Percentiles rank a stretch among this genome's conserved stretches.
Evolutionary conservation across 2,888 invertebrate species (phyloP).

Genomic region (Dilophus febrilis): DNA sequence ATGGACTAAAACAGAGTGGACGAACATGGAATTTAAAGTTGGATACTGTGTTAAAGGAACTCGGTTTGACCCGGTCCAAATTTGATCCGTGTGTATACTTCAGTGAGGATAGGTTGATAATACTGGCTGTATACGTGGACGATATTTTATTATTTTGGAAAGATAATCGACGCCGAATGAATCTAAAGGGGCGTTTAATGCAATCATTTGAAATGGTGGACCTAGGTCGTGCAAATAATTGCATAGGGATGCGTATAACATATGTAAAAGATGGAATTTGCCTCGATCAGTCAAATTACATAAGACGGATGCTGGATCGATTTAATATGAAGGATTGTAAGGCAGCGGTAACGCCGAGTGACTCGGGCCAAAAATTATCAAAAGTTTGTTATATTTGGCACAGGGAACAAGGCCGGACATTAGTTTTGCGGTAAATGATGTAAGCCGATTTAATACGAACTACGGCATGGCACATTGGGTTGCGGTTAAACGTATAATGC

Average conservation of each 20-base stretch:
- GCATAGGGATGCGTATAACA: slow-evolving; percentile 8
- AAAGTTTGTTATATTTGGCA: slow-evolving; percentile 10
- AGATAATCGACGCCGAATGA: background rate
- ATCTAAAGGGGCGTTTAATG: background rate
- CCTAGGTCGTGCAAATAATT: slow-evolving; percentile 8
- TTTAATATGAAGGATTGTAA: slow-evolving; percentile 11
- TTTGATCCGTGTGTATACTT: slow-evolving; percentile 9
- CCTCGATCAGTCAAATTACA: slow-evolving; percentile 10
- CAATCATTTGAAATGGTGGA: slow-evolving; percentile 8
- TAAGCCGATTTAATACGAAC: slow-evolving; percentile 11
- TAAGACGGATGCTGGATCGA: slow-evolving; percentile 8
- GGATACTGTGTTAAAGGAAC: slow-evolving; percentile 7
- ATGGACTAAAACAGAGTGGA: slow-evolving; percentile 11
- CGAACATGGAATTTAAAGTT: slow-evolving; percentile 9
- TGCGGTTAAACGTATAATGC: slow-evolving; percentile 10
- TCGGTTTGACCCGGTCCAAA: slow-evolving; percentile 8
- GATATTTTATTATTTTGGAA: slow-evolving; percentile 9
- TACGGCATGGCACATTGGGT: slow-evolving; percentile 11
- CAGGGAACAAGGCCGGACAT: slow-evolving; percentile 12
- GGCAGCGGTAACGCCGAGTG: slow-evolving; percentile 9
- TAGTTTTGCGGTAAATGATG: slow-evolving; percentile 12
- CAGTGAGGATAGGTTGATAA: slow-evolving; percentile 1
- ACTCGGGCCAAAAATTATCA: slow-evolving; percentile 10
- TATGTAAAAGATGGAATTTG: slow-evolving; percentile 3
- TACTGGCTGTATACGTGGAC: slow-evolving; percentile 9